Evolutionary conservation across 2,797 vertebrate genomes (phyloP), one percentile per base, ranked within the genome.

Genomic region (Champsocephalus gunnari): DNA sequence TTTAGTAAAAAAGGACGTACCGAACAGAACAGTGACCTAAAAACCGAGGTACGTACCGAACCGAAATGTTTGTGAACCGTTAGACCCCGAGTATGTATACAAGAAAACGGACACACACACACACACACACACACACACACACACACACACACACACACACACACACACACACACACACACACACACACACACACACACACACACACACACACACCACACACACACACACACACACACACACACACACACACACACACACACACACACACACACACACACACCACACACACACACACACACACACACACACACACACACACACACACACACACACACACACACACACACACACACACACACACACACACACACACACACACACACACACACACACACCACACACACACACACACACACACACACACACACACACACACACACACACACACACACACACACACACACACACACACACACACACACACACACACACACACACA

Each of bases 141-240:
- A 24, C 21, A 24, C 21, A 21, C 21, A 21, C 21, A 24, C 21
- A 24, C 21, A 24, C 21, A 24, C 21, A 24, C 21, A 24, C 21
- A 24, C 21, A 24, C 21, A 24, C 21, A 24, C 21, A 24, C 21
- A 24, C 21, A 24, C 21, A 24, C 73, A 78, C 56, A 66, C 12
- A 61, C 19, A 45, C 58, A 77, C 62, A 24, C 65, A 71, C 56
- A 66, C 54, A 71, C 55, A 53, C 69, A 53, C 64, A 64, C 53
- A 69, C 73, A 78, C 56, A 66, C 12, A 61, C 19, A 45, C 58
- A 61, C 38, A 60, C 57, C 7, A 21, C 38, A 28, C 50, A 53
- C n/a, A 12, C 54, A 0, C 28, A 57, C 14, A 47, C 78, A 55
- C 32, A 71, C 47, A 58, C n/a, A 12, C 5, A 38, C 49, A 44